Conservation (phyloP, 1,140 invertebrate genomes). For the Caenorhabditis remanei region DNA sequence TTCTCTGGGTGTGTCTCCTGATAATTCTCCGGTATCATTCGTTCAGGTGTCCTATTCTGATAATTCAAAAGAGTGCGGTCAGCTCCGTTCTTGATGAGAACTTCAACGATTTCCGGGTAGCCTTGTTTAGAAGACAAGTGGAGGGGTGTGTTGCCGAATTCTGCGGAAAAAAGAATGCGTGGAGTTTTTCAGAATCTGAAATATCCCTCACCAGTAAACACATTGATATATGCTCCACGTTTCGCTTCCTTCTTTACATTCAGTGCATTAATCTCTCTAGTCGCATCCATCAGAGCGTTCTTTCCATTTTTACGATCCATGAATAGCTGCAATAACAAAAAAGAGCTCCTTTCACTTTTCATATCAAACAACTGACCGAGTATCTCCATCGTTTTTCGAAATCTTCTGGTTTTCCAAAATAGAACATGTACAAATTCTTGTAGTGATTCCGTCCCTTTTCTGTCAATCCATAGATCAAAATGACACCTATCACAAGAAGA, state of each 20-base stretch:
- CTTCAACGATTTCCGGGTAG: slow-evolving; percentile 1
- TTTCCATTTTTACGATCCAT: not conserved
- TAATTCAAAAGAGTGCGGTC: not conserved
- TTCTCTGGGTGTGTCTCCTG: not conserved
- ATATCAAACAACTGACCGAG: not conserved
- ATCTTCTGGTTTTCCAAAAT: not conserved
- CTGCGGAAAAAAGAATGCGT: not conserved
- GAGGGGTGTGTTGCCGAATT: slow-evolving; percentile 4
- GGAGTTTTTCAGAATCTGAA: not conserved
- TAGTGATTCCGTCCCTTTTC: not conserved
- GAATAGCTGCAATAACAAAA: not conserved
- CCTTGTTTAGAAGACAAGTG: not conserved
- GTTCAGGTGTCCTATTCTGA: not conserved
- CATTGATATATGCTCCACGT: not conserved
- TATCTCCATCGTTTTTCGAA: slow-evolving; percentile 14
- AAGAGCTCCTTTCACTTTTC: no score
- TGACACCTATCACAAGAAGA: not conserved
- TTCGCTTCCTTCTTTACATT: not conserved
- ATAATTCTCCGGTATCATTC: not conserved
- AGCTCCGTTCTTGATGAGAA: slow-evolving; percentile 21
- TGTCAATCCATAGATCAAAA: not conserved
- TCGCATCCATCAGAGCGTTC: not conserved
- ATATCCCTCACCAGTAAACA: not conserved
- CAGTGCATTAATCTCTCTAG: not conserved
- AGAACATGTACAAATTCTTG: not conserved